phyloP scores from a whole-genome alignment of 2,888 invertebrate species.

The Ennomos quercinarius region DNA sequence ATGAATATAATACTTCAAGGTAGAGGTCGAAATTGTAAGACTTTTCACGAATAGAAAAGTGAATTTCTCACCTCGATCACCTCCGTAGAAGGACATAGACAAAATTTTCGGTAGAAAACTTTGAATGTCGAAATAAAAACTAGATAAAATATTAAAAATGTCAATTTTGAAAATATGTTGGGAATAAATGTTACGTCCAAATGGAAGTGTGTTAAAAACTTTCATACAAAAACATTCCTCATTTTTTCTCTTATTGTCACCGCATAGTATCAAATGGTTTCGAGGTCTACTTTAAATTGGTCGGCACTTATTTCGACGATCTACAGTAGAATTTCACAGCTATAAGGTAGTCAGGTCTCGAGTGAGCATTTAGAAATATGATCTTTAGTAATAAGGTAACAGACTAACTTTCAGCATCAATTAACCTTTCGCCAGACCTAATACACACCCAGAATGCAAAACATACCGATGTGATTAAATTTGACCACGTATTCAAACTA shows the following conservation, averaged over 20 bases:
- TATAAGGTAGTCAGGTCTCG: constrained; percentile 10
- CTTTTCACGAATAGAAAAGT: constrained; percentile 76
- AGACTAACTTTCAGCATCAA: no score
- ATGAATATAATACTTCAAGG: constrained; percentile 25
- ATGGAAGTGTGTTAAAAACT: constrained; percentile 34
- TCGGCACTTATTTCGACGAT: constrained; percentile 36
- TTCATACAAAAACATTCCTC: constrained; percentile 38
- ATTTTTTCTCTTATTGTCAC: constrained; percentile 55
- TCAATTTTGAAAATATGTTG: constrained; percentile 13
- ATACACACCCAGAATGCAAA: no score
- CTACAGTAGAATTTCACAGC: constrained; percentile 14
- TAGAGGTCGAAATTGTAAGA: constrained; percentile 61
- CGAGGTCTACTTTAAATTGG: constrained; percentile 47
- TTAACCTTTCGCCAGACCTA: no score
- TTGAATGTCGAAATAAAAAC: constrained; percentile 62
- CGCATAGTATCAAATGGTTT: constrained; percentile 42
- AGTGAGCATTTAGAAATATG: neutral
- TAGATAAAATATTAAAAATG: constrained; percentile 8
- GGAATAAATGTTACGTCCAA: constrained; percentile 5
- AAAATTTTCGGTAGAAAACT: constrained; percentile 77
- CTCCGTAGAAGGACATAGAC: constrained; percentile 60
- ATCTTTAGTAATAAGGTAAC: neutral
- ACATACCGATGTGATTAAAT: no score
- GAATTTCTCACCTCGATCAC: constrained; percentile 61
- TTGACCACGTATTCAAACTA: neutral